Evolutionary conservation across 2,888 invertebrate species (phyloP), one percentile per base, ranked within the genome.

Genomic region (Eupelmus urozonus): DNA sequence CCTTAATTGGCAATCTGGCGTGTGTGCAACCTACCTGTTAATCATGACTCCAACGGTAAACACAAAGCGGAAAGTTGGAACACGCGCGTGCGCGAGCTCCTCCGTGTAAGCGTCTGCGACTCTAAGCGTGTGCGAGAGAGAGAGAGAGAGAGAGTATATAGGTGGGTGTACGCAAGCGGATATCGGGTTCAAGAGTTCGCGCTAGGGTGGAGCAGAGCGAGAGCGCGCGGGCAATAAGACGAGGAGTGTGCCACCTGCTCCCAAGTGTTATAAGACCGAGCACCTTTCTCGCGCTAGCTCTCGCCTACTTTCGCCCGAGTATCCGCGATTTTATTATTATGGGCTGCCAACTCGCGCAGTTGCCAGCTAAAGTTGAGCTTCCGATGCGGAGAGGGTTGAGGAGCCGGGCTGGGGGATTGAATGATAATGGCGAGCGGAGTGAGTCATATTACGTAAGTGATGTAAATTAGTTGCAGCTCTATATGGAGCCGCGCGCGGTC

Each of bases 201-300:
- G 34, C n/a, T n/a, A n/a, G n/a, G n/a, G n/a, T n/a, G n/a, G 9
- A 34, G 34, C 34, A 3, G n/a, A n/a, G 34, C 34, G 5, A 9
- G 34, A 67, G 65, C 59, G 57, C 18, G 70, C 69, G n/a, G 83
- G 85, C 85, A 87, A 87, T 87, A 87, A 87, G 85, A 85, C 82
- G 85, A 83, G 83, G 72, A 77, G 57, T 18, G 82, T 83, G 81
- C 84, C 88, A 87, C 85, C 87, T 88, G 88, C 82, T 85, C 82
- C 85, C 85, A 86, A 88, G 84, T 86, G 87, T 87, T 87, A 87
- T 87, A 86, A 85, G 86, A 87, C 83, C n/a, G n/a, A n/a, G n/a
- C n/a, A n/a, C n/a, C n/a, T n/a, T n/a, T n/a, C n/a, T n/a, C n/a
- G n/a, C n/a, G n/a, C n/a, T n/a, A n/a, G n/a, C n/a, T n/a, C n/a